A percentile compares a stretch with the other conserved stretches of the same genome.
These are phyloP conservation scores for Galbula dea DNA, from an alignment of 2,113 vertebrate species.

Conservation along the genomic window DNA sequence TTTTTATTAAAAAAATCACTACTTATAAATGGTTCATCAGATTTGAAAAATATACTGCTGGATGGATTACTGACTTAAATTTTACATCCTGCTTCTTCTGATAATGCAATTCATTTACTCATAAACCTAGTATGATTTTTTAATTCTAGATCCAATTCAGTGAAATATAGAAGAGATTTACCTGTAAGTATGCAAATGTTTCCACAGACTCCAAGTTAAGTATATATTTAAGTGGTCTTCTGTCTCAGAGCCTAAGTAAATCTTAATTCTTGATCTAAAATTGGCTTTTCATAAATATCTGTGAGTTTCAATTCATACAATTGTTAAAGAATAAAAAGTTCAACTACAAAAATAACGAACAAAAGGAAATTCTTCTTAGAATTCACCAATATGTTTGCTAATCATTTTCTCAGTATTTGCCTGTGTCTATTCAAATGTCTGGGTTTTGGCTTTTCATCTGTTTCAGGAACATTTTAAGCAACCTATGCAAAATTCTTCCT, in stretches of 20 bases:
- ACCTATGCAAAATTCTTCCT: slow-evolving; percentile 45
- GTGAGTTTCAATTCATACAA: background rate
- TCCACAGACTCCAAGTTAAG: slow-evolving; percentile 28
- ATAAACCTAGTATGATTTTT: background rate
- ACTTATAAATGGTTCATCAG: background rate
- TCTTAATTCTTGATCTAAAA: slow-evolving; percentile 39
- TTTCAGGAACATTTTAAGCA: slow-evolving; percentile 49
- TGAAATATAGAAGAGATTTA: background rate
- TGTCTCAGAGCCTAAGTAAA: slow-evolving; percentile 26
- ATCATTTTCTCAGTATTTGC: slow-evolving; percentile 49
- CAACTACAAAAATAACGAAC: slow-evolving; percentile 36
- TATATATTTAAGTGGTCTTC: slow-evolving; percentile 15
- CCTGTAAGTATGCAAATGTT: slow-evolving; percentile 27
- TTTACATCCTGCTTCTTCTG: background rate
- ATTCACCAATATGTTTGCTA: slow-evolving; percentile 49
- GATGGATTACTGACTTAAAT: background rate
- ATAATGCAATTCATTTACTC: background rate
- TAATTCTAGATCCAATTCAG: background rate
- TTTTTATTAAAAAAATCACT: slow-evolving; percentile 12
- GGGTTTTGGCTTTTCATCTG: slow-evolving; percentile 41
- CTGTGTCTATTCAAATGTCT: slow-evolving; percentile 53
- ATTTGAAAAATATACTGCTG: background rate
- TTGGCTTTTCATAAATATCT: slow-evolving; percentile 56
- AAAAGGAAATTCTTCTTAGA: slow-evolving; percentile 49
- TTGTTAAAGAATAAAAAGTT: slow-evolving; percentile 34